Evolutionary conservation across 2,888 invertebrate species (phyloP), one percentile per base, ranked within the genome.

Genomic region (Alviniconcha strummeri): DNA sequence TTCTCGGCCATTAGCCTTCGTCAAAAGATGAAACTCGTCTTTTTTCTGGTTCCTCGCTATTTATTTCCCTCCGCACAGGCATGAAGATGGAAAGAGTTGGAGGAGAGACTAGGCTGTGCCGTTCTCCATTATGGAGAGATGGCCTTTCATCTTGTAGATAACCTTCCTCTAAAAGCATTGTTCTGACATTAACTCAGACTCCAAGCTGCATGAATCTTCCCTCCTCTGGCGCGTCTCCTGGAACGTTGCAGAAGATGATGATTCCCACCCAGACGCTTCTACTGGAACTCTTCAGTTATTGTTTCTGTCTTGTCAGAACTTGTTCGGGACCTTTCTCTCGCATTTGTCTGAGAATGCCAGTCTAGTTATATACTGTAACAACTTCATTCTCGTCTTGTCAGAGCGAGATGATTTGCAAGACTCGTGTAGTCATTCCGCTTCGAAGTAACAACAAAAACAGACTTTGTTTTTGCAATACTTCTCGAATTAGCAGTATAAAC

Each of bases 91-190:
- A 36, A 36, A 36, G 36, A 36, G 36, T 36, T 36, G 36, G 9
- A 64, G 64, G 15, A 57, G 57, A 6, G 76, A 15, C 36, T 57
- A 11, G 60, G 7, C 78, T 36, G 64, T 52, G 60, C 52, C 60
- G 15, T 15, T 57, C 60, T 52, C n/a, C 67, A 55, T 69, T 9
- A 55, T 36, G 54, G 55, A n/a, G 15, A 67, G 80, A 80, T 80
- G 69, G 67, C 69, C 80, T 80, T 80, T 80, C 80, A 80, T 80
- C 69, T 52, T n/a, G 11, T 8, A 69, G 69, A 54, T 69, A 80
- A 71, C 80, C 80, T 69, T n/a, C 69, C 69, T 17, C 11, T 13
- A 17, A 69, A 69, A 80, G 54, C 69, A 69, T 80, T 80, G 80
- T 80, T 80, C 80, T 69, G 69, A 19, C 67, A 15, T 67, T 80